Conservation (phyloP, 2,888 invertebrate genomes). For the Lampropteryx suffumata region DNA sequence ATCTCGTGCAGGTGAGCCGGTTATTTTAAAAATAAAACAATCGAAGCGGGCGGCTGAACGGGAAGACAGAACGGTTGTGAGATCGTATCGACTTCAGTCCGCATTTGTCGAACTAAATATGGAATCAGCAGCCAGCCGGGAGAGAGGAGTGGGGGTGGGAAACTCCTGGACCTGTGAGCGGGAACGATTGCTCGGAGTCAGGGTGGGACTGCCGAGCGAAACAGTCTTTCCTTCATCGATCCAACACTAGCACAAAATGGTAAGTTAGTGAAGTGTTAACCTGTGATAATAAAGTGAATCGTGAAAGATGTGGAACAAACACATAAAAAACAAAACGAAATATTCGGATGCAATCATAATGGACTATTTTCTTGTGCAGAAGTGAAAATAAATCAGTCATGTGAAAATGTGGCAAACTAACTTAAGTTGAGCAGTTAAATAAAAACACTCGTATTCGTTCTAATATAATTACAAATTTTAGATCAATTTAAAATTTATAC, state of each 20-base stretch:
- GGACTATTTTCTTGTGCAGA: constrained; percentile 13
- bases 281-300: constrained; percentile 49
- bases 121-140: constrained; percentile 55
- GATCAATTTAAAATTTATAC: too few species aligned
- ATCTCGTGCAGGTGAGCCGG: constrained; percentile 56
- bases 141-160: constrained; percentile 45
- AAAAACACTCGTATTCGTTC: too few species aligned
- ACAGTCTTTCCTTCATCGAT: constrained; percentile 79
- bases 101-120: constrained; percentile 77
- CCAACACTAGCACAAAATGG: constrained; percentile 74
- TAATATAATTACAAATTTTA: too few species aligned
- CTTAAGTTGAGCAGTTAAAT: not conserved
- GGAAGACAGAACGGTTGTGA: constrained; percentile 61
- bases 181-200: constrained; percentile 71
- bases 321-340: constrained; percentile 21
- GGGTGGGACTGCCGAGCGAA: constrained; percentile 79
- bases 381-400: constrained; percentile 11
- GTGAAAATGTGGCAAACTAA: constrained; percentile 8
- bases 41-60: constrained; percentile 51
- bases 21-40: constrained; percentile 63
- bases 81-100: constrained; percentile 57
- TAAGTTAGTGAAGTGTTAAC: constrained; percentile 58
- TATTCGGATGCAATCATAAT: not conserved
- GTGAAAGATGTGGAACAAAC: constrained; percentile 41
- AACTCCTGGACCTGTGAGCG: constrained; percentile 55